These are phyloP conservation scores for Bombus sibiricus DNA, from an alignment of 1,140 invertebrate genomes.

Conservation along the genomic window DNA sequence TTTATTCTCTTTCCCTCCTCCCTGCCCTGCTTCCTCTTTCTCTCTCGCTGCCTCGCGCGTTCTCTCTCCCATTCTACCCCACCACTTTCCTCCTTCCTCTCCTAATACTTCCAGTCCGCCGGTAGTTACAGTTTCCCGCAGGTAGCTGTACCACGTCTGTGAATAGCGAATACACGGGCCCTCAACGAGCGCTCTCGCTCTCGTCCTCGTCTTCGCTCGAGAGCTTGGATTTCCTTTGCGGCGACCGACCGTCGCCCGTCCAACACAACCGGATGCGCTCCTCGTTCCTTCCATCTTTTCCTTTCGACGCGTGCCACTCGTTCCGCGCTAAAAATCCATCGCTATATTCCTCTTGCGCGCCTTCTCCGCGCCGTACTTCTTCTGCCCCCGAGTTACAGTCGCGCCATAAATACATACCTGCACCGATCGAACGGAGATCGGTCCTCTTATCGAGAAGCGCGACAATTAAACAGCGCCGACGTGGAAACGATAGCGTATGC, in stretches of 20 bases:
- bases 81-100: not conserved
- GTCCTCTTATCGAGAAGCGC: not conserved
- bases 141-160: conserved; percentile 46
- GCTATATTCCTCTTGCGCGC: conserved; percentile 47
- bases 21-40: conserved; percentile 31
- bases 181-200: conserved; percentile 4
- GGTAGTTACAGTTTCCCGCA: conserved; percentile 64
- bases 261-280: conserved; percentile 37
- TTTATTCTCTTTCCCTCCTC: conserved; percentile 71
- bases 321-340: conserved; percentile 21
- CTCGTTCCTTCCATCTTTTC: conserved; percentile 24
- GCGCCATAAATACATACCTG: not conserved
- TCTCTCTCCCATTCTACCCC: conserved; percentile 7
- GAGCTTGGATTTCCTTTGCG: conserved; percentile 22
- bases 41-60: conserved; percentile 36
- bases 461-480: not conserved
- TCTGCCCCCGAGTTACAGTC: not conserved
- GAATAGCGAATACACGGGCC: conserved; percentile 55
- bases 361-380: conserved; percentile 10
- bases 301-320: conserved; percentile 8
- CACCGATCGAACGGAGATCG: too few species aligned
- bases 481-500: not conserved
- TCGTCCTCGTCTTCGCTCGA: conserved; percentile 10
- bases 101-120: conserved; percentile 62
- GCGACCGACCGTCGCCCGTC: not conserved